Evolutionary conservation across 1,140 invertebrate species (phyloP).

Genomic region (Ceratina japonica): DNA sequence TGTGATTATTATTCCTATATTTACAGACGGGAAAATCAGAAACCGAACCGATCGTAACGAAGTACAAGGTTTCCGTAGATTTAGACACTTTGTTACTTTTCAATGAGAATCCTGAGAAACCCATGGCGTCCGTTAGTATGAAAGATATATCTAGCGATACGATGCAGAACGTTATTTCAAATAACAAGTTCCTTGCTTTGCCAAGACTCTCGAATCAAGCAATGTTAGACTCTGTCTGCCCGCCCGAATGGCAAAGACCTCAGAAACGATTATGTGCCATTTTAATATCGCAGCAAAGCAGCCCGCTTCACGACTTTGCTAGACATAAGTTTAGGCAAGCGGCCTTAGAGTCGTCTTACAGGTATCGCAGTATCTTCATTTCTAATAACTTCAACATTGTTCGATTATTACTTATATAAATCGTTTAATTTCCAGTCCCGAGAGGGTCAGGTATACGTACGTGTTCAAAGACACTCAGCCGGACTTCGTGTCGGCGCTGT

Average conservation of each 20-base stretch:
- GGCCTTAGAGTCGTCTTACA: slow-evolving; percentile 83
- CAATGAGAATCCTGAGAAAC: slow-evolving; percentile 91
- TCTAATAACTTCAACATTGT: slow-evolving; percentile 2
- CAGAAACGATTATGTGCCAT: slow-evolving; percentile 94
- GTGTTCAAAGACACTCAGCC: slow-evolving; percentile 91
- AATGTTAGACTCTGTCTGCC: slow-evolving; percentile 90
- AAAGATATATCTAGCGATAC: slow-evolving; percentile 92
- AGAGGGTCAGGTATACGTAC: slow-evolving; percentile 91
- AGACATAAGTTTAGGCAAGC: slow-evolving; percentile 84
- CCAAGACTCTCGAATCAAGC: slow-evolving; percentile 96
- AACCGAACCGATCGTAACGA: slow-evolving; percentile 82
- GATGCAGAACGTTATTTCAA: slow-evolving; percentile 92
- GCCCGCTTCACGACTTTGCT: slow-evolving; percentile 81
- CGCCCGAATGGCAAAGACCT: slow-evolving; percentile 89
- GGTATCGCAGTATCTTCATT: slow-evolving; percentile 56
- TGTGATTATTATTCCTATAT: slow-evolving; percentile 1
- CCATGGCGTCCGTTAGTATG: slow-evolving; percentile 92
- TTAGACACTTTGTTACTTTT: slow-evolving; percentile 94
- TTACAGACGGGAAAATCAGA: slow-evolving; percentile 85
- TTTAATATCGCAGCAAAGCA: slow-evolving; percentile 87
- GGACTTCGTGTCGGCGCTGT: slow-evolving; percentile 89
- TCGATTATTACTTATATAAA: slow-evolving; percentile 1
- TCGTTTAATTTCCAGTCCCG: slow-evolving; percentile 77
- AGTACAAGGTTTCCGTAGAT: slow-evolving; percentile 87
- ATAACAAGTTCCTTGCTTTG: slow-evolving; percentile 93